These are phyloP conservation scores for Dasypolia templi DNA, from an alignment of 2,888 invertebrate genomes.

Conservation along the genomic window DNA sequence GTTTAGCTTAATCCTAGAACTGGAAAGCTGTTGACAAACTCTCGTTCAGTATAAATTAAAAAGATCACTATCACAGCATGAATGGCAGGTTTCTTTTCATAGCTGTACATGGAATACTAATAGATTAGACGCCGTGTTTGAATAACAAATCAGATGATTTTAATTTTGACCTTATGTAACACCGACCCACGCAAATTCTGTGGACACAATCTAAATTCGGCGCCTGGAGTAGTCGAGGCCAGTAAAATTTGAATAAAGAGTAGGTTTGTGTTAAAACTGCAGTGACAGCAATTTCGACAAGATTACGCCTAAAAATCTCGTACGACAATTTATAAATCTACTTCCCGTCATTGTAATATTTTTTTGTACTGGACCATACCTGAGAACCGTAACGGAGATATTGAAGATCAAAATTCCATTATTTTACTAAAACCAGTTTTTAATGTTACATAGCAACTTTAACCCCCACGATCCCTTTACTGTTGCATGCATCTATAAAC, in stretches of 20 bases:
- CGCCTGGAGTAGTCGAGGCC: conserved; percentile 45
- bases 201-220: conserved; percentile 50
- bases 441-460: too few species aligned
- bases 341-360: too few species aligned
- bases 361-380: too few species aligned
- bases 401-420: too few species aligned
- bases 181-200: conserved; percentile 61
- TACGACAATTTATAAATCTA: neutral
- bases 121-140: conserved; percentile 58
- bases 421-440: too few species aligned
- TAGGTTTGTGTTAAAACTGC: conserved; percentile 37
- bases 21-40: conserved; percentile 41
- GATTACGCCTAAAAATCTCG: neutral
- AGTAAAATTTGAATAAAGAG: conserved; percentile 37
- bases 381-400: too few species aligned
- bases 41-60: conserved; percentile 54
- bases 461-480: too few species aligned
- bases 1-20: conserved; percentile 25
- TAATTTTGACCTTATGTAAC: conserved; percentile 60
- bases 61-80: conserved; percentile 52
- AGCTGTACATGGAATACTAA: conserved; percentile 56
- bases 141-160: conserved; percentile 63
- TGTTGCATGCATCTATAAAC: too few species aligned
- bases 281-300: conserved; percentile 5
- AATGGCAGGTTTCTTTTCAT: conserved; percentile 53